phyloP scores from a whole-genome alignment of 2,797 vertebrate species.

The Pogonophryne albipinna region DNA sequence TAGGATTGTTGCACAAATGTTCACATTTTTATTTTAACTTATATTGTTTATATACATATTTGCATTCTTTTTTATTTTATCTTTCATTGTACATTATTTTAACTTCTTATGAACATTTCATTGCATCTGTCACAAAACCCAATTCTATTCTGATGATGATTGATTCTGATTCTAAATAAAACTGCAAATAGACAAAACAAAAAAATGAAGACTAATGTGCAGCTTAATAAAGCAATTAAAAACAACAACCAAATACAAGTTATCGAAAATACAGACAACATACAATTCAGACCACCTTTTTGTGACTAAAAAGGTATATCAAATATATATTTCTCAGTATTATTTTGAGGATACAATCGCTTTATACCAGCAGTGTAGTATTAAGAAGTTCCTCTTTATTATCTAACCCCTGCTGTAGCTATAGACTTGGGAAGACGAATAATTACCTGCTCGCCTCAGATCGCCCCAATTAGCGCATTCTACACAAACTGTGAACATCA shows the following conservation, averaged over 20 bases:
- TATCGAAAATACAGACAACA: too few relatives aligned
- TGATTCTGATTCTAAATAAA: too few relatives aligned
- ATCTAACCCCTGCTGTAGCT: neutral
- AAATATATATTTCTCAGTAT: neutral
- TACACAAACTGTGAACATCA: conserved; percentile 30
- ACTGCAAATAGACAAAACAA: too few relatives aligned
- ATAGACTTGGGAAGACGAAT: neutral
- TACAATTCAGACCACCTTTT: neutral
- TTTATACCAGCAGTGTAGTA: neutral
- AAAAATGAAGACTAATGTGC: neutral
- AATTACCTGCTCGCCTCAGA: conserved; percentile 33
- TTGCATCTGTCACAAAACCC: too few relatives aligned
- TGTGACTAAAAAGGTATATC: neutral
- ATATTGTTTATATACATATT: too few relatives aligned
- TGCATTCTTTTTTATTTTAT: too few relatives aligned
- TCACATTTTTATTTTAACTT: too few relatives aligned
- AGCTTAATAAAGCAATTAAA: neutral
- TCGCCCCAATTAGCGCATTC: conserved; percentile 39
- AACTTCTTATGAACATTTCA: too few relatives aligned
- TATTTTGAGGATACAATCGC: neutral
- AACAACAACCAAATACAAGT: neutral
- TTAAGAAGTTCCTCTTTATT: neutral
- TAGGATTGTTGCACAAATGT: too few relatives aligned
- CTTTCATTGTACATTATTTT: too few relatives aligned
- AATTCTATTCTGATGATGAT: too few relatives aligned